Base-by-base conservation (phyloP, 2,113 vertebrate species). In the Bothrops jararaca region DNA sequence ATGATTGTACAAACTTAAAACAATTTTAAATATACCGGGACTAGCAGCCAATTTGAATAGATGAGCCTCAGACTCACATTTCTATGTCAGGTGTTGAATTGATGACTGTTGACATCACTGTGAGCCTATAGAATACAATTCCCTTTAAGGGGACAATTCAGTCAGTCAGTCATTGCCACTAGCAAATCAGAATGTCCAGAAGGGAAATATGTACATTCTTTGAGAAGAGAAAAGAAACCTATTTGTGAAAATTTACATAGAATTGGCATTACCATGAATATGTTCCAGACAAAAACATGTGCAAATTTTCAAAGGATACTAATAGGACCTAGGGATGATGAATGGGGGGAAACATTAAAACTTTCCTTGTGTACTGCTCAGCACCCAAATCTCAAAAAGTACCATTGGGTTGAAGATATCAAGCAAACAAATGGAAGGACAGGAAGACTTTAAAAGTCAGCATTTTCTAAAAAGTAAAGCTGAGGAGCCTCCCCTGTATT, bases 11-110 rank as follows among this genome's bases (percentile, higher is more conserved):
- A 80, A 54, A 4, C 3, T 54, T 18, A 54, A 54, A 54, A 54
- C 15, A 54, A 54, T 4, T 54, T 54, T 54, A 54, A 54, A 80
- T 80, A 39, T 80, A 20, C n/a, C n/a, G 34, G n/a, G 64, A 34
- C 64, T 74, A 39, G 69, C 69, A 80, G 69, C n/a, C 6, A 39
- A 80, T 80, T 80, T 80, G 69, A 6, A 80, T 80, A 80, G 15
- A 80, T 39, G 18, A 80, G 52, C 7, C 3, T 0, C 54, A 93
- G 58, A 26, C 24, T 93, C 91, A 11, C 88, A 29, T 94, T 95
- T 95, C 85, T 80, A 88, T 93, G 56, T 90, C 94, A 94, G 95
- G 86, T 94, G 92, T 96, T 52, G 56, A 58, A 96, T 91, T 95
- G 90, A 93, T 90, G 96, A 91, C 74, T 94, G 91, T 95, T 94